These are phyloP conservation scores for Ypsolopha scabrella DNA, from an alignment of 2,888 invertebrate genomes.

Conservation along the genomic window DNA sequence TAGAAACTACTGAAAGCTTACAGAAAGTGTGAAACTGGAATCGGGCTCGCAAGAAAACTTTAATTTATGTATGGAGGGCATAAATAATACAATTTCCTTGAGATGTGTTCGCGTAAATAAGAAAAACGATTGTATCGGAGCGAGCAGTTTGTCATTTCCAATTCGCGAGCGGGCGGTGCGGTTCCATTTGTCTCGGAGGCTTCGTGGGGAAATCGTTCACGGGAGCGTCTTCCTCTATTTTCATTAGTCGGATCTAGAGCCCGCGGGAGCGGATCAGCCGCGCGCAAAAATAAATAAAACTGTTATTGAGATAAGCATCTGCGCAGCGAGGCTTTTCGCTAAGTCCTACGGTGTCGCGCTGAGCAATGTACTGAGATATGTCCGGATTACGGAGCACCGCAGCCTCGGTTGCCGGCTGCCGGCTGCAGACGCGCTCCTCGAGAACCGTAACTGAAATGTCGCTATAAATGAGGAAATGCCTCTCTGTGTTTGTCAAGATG, in stretches of 20 bases:
- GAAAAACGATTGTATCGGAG: constrained; percentile 7
- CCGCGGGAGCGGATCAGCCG: constrained; percentile 57
- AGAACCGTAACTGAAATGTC: constrained; percentile 9
- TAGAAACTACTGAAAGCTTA: constrained; percentile 7
- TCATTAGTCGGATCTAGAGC: constrained; percentile 47
- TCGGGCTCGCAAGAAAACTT: neutral
- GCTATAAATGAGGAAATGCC: constrained; percentile 5
- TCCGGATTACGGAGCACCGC: constrained; percentile 55
- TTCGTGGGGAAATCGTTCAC: constrained; percentile 19
- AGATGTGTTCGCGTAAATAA: neutral
- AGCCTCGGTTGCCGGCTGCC: constrained; percentile 19
- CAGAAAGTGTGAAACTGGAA: constrained; percentile 1
- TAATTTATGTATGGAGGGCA: neutral
- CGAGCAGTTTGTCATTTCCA: constrained; percentile 17
- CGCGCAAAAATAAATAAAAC: constrained; percentile 69
- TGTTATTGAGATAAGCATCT: constrained; percentile 71
- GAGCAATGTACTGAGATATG: constrained; percentile 67
- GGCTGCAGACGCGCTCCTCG: constrained; percentile 33
- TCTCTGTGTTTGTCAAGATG: constrained; percentile 2
- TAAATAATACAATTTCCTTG: neutral
- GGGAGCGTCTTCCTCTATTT: constrained; percentile 48
- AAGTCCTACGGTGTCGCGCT: constrained; percentile 66
- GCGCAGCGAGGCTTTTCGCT: constrained; percentile 61
- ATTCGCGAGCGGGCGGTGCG: constrained; percentile 10
- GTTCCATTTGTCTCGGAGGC: constrained; percentile 4